phyloP scores from a whole-genome alignment of 2,888 invertebrate species.

The Morinoia aosen region DNA sequence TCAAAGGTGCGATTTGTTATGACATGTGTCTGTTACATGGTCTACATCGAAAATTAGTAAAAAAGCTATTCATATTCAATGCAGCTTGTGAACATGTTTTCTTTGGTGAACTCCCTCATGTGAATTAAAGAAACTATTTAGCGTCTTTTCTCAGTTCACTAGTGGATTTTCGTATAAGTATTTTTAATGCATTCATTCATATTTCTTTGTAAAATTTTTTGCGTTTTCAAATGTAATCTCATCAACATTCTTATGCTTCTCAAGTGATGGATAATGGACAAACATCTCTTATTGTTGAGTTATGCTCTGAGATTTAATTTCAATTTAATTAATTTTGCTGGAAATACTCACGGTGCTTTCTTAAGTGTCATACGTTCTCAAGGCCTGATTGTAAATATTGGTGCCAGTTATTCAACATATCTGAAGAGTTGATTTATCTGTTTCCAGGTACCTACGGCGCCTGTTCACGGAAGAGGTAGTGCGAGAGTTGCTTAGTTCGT shows the following conservation, averaged over 20 bases:
- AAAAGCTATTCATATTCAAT: no score
- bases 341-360: neutral
- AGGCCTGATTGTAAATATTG: neutral
- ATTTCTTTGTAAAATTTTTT: no score
- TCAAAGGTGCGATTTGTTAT: neutral
- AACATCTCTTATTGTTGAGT: neutral
- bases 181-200: no score
- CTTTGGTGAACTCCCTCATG: no score
- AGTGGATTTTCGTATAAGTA: no score
- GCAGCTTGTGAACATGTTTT: no score
- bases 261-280: neutral
- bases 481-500: slow-evolving; percentile 92
- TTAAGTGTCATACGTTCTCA: neutral
- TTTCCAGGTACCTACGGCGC: slow-evolving; percentile 79
- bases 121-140: no score
- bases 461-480: slow-evolving; percentile 95
- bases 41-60: no score
- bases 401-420: neutral
- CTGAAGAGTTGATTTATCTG: slow-evolving; percentile 64
- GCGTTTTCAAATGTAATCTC: neutral
- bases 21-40: no score
- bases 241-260: neutral
- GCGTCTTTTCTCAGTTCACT: no score
- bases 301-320: neutral
- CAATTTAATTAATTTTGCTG: neutral